Base-by-base conservation (phyloP, 2,888 invertebrate species). In the Tethea ocularis region DNA sequence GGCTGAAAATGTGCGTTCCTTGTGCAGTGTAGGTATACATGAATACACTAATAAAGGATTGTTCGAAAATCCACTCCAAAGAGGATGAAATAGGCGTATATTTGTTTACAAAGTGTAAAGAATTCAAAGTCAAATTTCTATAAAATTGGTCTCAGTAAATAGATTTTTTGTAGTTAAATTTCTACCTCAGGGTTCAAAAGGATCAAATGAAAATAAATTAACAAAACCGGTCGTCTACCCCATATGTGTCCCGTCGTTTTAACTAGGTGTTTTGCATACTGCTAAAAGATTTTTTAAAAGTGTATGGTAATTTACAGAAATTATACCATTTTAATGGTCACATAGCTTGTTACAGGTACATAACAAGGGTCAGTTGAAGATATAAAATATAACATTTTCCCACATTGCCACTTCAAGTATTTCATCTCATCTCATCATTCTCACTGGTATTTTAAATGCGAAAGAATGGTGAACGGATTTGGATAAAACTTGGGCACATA, bases 191-290 rank as follows among this genome's bases (percentile, higher is more conserved):
- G 33, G 36, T 52, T 60, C 58, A n/a, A 60, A 61, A 61, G 60
- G 58, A 51, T n/a, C 22, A 58, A 46, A 57, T 71, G 60, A 60
- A 54, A 59, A 63, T 63, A 60, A 61, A 63, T 65, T 61, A 60
- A 22, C 54, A 33, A 17, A n/a, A 53, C 52, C 59, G 57, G 61
- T 64, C 60, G 61, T 59, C 63, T 61, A 57, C 59, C 53, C 62
- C n/a, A 67, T 69, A 71, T 67, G 69, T 59, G 65, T 67, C 65
- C 70, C 61, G 67, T 59, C 65, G 62, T 67, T 71, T 61, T 59
- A 63, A 57, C 52, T 60, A 20, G 63, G n/a, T 38, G n/a, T 57
- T 71, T 68, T 63, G 36, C 63, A 69, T 63, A 58, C 60, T 56
- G 7, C 20, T 46, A 46, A 20, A 20, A 46, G 8, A 46, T 20